Conservation (phyloP, 2,797 vertebrate species). For the Euthynnus affinis region DNA sequence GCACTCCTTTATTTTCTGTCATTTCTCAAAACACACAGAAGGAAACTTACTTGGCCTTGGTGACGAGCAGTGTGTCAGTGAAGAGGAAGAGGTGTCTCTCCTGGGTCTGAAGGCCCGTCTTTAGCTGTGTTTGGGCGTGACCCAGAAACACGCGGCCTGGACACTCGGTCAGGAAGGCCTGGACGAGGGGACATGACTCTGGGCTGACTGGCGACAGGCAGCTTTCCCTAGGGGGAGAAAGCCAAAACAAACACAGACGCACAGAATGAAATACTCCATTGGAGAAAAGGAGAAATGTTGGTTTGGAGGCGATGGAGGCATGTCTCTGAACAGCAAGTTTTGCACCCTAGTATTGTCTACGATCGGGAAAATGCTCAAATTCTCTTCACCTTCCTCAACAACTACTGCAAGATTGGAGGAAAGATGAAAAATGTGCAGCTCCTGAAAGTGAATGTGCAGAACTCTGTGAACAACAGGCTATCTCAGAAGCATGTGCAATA, state of each 20-base stretch:
- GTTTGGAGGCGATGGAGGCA: conserved; percentile 19
- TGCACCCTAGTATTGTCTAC: neutral
- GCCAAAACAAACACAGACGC: conserved; percentile 20
- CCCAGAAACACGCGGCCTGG: conserved; percentile 88
- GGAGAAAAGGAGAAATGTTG: conserved; percentile 2
- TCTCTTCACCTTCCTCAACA: neutral
- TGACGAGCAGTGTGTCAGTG: conserved; percentile 91
- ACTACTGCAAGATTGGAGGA: neutral
- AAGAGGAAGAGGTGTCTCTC: conserved; percentile 96
- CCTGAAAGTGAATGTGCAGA: neutral
- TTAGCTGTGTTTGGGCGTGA: conserved; percentile 91
- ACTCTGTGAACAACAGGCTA: neutral
- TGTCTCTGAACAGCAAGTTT: too few species aligned
- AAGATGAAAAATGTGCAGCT: neutral
- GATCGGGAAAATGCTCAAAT: conserved; percentile 9
- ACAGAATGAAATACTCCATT: conserved; percentile 13
- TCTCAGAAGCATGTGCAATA: neutral
- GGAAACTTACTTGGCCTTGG: conserved; percentile 93
- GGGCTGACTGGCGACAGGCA: conserved; percentile 89
- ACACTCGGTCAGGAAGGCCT: conserved; percentile 87
- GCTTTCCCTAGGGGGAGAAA: conserved; percentile 87
- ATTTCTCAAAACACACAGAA: conserved; percentile 14
- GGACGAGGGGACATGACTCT: conserved; percentile 91
- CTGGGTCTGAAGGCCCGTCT: conserved; percentile 93
- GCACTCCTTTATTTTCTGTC: conserved; percentile 11